phyloP scores from a whole-genome alignment of 2,113 vertebrate species.

The Pimephales promelas region DNA sequence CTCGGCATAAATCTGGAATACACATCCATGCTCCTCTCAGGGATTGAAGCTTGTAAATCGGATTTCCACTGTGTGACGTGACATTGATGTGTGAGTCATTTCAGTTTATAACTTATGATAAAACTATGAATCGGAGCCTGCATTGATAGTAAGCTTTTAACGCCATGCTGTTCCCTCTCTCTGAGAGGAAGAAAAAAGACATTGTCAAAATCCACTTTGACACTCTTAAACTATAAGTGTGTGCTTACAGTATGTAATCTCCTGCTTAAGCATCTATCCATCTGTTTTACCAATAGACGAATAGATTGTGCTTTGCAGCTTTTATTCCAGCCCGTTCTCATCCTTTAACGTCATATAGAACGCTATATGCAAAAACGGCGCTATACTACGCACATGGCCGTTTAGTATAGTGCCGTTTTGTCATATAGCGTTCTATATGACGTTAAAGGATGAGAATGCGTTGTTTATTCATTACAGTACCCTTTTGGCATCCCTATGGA shows the following conservation, averaged over 20 bases:
- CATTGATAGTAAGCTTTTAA: slow-evolving; percentile 51
- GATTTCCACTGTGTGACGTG: slow-evolving; percentile 43
- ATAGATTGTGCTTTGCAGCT: not conserved
- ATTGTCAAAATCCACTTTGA: slow-evolving; percentile 35
- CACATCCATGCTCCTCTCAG: not conserved
- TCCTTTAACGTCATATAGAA: no score
- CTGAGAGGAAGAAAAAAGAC: slow-evolving; percentile 13
- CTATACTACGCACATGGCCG: no score
- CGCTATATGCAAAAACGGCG: no score
- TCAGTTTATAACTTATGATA: slow-evolving; percentile 47
- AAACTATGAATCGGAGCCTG: slow-evolving; percentile 9
- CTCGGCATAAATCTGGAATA: not conserved
- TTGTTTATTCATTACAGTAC: slow-evolving; percentile 5
- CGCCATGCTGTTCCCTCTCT: slow-evolving; percentile 22
- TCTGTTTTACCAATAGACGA: slow-evolving; percentile 5
- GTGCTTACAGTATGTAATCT: slow-evolving; percentile 18
- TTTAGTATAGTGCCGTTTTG: no score
- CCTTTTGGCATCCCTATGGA: not conserved
- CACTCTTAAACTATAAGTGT: not conserved
- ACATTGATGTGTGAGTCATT: slow-evolving; percentile 54
- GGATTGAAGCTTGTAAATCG: slow-evolving; percentile 33
- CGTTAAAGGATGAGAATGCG: no score
- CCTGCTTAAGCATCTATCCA: slow-evolving; percentile 25
- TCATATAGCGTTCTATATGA: no score
- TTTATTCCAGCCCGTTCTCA: no score